These are phyloP conservation scores for Rhagoletis pomonella DNA, from an alignment of 1,140 invertebrate species.

Conservation along the genomic window DNA sequence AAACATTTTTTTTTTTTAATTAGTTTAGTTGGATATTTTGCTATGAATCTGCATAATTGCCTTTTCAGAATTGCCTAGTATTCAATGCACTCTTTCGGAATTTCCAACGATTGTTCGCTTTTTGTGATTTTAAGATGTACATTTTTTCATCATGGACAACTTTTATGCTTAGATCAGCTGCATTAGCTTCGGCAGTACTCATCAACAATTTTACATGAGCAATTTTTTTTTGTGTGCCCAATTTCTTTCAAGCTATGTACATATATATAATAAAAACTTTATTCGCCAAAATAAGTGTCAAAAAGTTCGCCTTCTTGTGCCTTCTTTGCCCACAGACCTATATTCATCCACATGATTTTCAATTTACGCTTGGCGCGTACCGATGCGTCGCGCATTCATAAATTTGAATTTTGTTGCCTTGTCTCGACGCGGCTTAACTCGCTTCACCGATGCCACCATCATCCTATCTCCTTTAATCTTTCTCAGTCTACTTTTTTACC, in stretches of 20 bases:
- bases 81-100: too few relatives aligned
- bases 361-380: neutral
- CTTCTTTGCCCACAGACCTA: too few relatives aligned
- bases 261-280: neutral
- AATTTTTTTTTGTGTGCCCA: neutral
- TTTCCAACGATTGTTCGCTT: too few relatives aligned
- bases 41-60: too few relatives aligned
- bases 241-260: neutral
- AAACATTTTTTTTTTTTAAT: too few relatives aligned
- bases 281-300: neutral
- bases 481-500: too few relatives aligned
- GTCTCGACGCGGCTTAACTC: slow-evolving; percentile 4
- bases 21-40: too few relatives aligned
- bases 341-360: neutral
- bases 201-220: too few relatives aligned
- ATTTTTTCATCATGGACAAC: neutral
- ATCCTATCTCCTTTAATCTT: neutral
- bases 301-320: neutral
- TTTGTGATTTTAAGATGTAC: too few relatives aligned
- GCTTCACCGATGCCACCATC: neutral
- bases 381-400: neutral
- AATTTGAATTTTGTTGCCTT: slow-evolving; percentile 43
- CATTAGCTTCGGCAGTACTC: neutral
- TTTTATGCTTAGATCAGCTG: neutral
- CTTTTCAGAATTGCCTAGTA: too few relatives aligned